These are phyloP conservation scores for Neomicropteryx cornuta DNA, from an alignment of 1,140 invertebrate genomes.

Conservation along the genomic window DNA sequence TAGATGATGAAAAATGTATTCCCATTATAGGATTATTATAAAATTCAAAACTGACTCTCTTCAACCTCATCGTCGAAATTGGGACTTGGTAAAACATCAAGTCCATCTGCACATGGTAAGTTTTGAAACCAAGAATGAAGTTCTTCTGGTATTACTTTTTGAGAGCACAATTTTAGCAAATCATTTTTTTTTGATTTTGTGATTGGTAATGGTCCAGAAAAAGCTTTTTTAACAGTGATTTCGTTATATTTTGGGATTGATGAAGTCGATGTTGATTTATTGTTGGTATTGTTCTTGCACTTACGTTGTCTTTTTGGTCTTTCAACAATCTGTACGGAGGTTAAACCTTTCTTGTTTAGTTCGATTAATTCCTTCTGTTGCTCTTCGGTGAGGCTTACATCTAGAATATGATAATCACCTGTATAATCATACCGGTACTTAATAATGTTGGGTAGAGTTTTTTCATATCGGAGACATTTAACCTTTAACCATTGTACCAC, in stretches of 20 bases:
- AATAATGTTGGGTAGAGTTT: slow-evolving; percentile 5
- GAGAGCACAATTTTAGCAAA: not conserved
- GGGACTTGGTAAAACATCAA: no score
- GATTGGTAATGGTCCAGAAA: not conserved
- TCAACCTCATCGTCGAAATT: no score
- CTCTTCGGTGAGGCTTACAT: slow-evolving; percentile 1
- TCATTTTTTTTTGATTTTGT: not conserved
- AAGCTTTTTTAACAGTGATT: not conserved
- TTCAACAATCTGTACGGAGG: not conserved
- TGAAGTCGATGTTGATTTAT: not conserved
- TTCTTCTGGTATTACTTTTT: not conserved
- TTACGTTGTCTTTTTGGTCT: not conserved
- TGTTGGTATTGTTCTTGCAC: not conserved
- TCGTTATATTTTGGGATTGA: not conserved
- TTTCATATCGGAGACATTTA: slow-evolving; percentile 9
- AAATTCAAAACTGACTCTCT: no score
- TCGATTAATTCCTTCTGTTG: no score
- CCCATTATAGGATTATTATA: no score
- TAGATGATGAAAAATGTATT: no score
- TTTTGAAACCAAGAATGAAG: not conserved
- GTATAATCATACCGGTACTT: slow-evolving; percentile 8
- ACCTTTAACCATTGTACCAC: slow-evolving; percentile 9
- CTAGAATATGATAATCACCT: slow-evolving; percentile 5
- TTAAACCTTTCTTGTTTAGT: not conserved
- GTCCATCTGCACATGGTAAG: no score